These are phyloP conservation scores for Mus pahari DNA, from an alignment of 2,113 vertebrate species.

Conservation along the genomic window DNA sequence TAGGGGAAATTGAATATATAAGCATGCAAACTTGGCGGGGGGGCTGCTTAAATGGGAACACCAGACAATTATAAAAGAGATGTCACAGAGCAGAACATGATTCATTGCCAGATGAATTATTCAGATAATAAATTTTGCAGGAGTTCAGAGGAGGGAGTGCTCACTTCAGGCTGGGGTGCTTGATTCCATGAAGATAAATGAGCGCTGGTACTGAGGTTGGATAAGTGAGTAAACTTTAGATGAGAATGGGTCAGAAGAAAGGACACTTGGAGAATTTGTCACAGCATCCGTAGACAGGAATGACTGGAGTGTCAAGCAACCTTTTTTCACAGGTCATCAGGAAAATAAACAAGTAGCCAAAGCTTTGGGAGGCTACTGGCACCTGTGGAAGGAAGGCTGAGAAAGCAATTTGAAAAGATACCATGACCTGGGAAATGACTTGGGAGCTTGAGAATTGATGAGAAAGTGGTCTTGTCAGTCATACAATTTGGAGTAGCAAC, in stretches of 20 bases:
- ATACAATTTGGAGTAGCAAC: neutral
- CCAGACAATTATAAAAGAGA: constrained; percentile 67
- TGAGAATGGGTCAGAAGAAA: neutral
- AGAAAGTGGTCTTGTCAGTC: neutral
- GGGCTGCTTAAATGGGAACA: constrained; percentile 55
- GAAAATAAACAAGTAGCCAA: constrained; percentile 38
- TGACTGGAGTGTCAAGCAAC: neutral
- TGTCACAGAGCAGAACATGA: constrained; percentile 52
- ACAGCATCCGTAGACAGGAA: neutral
- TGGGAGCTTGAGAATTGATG: neutral
- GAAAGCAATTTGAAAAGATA: constrained; percentile 54
- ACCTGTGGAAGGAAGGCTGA: constrained; percentile 57
- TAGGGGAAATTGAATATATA: neutral
- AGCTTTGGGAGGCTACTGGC: constrained; percentile 33
- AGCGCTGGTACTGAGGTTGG: neutral
- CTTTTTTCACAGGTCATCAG: constrained; percentile 54
- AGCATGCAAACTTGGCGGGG: neutral
- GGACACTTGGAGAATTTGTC: neutral
- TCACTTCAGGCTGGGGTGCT: neutral
- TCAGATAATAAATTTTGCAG: constrained; percentile 56
- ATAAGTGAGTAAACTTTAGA: neutral
- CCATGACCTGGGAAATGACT: constrained; percentile 47
- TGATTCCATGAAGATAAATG: neutral
- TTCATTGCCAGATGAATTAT: constrained; percentile 65
- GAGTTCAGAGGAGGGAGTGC: neutral